Base-by-base conservation (phyloP, 1,140 invertebrate genomes). In the Ctenoplectra terminalis region DNA sequence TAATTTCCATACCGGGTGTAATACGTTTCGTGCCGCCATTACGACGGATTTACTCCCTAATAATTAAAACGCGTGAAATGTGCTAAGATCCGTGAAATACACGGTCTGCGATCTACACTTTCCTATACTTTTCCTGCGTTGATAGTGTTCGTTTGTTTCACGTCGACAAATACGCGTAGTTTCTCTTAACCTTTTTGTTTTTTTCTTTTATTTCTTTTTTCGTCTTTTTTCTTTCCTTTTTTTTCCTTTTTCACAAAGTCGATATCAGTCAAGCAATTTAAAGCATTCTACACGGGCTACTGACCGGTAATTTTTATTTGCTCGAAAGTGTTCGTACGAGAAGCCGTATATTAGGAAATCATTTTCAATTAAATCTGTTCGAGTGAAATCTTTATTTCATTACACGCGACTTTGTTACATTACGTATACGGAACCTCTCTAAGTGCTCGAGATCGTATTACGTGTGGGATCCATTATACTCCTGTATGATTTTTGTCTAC, bases 371-470 rank as follows among this genome's bases (percentile, higher is more conserved):
- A 82, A 46, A 61, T 72, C 54, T 61, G 54, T 60, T 48, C 34
- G 26, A 46, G 61, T 67, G 76, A 87, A 73, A 86, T 63, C 52
- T 50, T 73, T 63, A n/a, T 56, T 52, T 72, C 40, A 72, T 66
- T 71, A 58, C 29, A 23, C 40, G n/a, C 6, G 37, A 58, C 63
- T 61, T 23, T 6, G 29, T 56, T 29, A 43, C 20, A 74, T 87
- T 87, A 84, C 86, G 81, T 84, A 87, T 46, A 74, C 82, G 85
- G 86, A 87, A 87, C 86, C 71, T 77, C n/a, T 63, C 23, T 29
- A 70, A 60, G 40, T 67, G 54, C 34, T 69, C n/a, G 56, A 15
- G 71, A 83, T 81, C 66, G 60, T 52, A 48, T 81, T 87, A 84
- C 73, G 37, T 74, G 69, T 60, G 67, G 73, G 73, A 78, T 77